These are phyloP conservation scores for Cryptus armator DNA, from an alignment of 2,888 invertebrate species.

Conservation along the genomic window DNA sequence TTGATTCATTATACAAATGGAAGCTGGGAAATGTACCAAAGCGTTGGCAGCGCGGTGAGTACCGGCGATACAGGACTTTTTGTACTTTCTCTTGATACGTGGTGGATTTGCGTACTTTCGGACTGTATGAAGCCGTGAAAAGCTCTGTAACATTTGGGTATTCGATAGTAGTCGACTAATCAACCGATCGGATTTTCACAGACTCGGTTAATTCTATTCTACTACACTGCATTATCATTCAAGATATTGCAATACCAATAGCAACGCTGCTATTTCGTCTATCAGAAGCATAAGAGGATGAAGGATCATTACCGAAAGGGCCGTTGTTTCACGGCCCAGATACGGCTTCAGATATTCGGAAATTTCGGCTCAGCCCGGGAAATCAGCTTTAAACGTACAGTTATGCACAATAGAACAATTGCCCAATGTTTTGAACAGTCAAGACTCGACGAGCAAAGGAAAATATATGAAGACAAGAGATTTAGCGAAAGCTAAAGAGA, in stretches of 20 bases:
- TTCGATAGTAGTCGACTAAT: neutral
- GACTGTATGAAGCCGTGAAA: too few species aligned
- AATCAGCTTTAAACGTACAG: neutral
- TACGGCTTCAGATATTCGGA: neutral
- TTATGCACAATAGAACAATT: neutral
- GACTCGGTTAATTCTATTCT: neutral
- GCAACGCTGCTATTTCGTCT: neutral
- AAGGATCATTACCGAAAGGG: neutral
- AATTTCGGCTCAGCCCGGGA: neutral
- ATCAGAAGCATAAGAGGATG: neutral
- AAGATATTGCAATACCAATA: neutral
- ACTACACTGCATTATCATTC: neutral
- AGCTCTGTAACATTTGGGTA: neutral
- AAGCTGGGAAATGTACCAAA: neutral
- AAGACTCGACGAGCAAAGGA: neutral
- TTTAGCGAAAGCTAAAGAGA: neutral
- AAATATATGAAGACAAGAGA: neutral
- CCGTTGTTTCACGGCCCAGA: neutral
- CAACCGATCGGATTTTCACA: neutral
- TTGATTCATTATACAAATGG: conserved; percentile 43
- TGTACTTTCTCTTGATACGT: neutral
- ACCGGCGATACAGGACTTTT: neutral
- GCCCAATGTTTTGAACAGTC: neutral
- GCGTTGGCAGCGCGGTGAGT: neutral
- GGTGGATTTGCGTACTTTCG: neutral